Conservation (phyloP, 2,888 invertebrate species). For the Dexiosoma caninum region DNA sequence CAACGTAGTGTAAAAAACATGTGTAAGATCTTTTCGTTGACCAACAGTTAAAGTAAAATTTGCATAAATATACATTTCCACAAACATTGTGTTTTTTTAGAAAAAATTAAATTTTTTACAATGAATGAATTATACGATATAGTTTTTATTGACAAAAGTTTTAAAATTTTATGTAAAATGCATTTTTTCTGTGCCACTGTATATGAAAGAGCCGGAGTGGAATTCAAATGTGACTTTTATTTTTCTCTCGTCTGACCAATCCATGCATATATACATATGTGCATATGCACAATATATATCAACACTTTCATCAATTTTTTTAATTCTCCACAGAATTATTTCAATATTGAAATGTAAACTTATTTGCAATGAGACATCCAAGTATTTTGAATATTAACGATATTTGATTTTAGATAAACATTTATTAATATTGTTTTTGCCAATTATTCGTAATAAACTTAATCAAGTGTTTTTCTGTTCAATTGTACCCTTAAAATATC, state of each 20-base stretch:
- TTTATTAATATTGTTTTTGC: slow-evolving; percentile 20
- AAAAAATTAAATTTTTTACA: too few relatives aligned
- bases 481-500: neutral
- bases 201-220: too few relatives aligned
- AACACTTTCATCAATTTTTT: slow-evolving; percentile 38
- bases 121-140: too few relatives aligned
- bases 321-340: slow-evolving; percentile 61
- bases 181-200: too few relatives aligned
- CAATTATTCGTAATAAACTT: slow-evolving; percentile 40
- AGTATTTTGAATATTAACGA: neutral
- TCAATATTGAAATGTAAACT: slow-evolving; percentile 55
- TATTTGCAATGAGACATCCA: neutral
- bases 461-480: slow-evolving; percentile 40
- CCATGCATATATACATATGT: too few relatives aligned
- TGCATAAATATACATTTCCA: too few relatives aligned
- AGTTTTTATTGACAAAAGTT: too few relatives aligned
- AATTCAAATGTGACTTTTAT: neutral
- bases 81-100: too few relatives aligned
- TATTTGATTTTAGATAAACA: neutral
- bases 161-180: neutral
- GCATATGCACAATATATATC: too few relatives aligned
- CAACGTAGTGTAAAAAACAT: too few relatives aligned
- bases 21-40: too few relatives aligned
- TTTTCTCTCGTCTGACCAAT: neutral
- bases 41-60: too few relatives aligned